phyloP scores from a whole-genome alignment of 2,113 vertebrate genomes.

The Nothocercus julius region DNA sequence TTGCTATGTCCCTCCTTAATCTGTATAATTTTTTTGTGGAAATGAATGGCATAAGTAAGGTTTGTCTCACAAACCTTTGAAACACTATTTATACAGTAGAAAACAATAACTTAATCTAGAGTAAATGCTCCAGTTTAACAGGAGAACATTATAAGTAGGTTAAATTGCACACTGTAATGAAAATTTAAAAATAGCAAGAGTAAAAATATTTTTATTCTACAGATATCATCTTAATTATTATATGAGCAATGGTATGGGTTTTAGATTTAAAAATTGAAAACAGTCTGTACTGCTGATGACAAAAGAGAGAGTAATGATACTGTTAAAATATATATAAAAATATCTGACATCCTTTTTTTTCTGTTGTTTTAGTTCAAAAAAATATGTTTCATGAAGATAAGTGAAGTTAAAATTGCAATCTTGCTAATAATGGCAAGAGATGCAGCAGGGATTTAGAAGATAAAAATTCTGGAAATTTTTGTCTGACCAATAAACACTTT shows the following conservation, averaged over 20 bases:
- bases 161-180: neutral
- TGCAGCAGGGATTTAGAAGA: neutral
- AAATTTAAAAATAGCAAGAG: neutral
- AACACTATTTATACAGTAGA: neutral
- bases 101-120: neutral
- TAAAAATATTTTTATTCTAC: neutral
- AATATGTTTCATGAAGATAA: neutral
- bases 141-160: neutral
- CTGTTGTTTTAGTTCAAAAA: neutral
- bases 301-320: neutral
- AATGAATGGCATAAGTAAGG: neutral
- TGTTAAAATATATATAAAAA: neutral
- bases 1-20: neutral
- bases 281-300: neutral
- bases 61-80: neutral
- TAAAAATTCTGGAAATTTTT: constrained; percentile 8
- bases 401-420: neutral
- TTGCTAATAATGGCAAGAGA: neutral
- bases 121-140: neutral
- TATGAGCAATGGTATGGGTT: neutral
- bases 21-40: neutral
- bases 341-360: neutral
- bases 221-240: accelerated
- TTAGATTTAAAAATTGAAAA: neutral
- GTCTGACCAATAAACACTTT: neutral